phyloP scores from a whole-genome alignment of 2,113 vertebrate genomes.

The Mus musculus region DNA sequence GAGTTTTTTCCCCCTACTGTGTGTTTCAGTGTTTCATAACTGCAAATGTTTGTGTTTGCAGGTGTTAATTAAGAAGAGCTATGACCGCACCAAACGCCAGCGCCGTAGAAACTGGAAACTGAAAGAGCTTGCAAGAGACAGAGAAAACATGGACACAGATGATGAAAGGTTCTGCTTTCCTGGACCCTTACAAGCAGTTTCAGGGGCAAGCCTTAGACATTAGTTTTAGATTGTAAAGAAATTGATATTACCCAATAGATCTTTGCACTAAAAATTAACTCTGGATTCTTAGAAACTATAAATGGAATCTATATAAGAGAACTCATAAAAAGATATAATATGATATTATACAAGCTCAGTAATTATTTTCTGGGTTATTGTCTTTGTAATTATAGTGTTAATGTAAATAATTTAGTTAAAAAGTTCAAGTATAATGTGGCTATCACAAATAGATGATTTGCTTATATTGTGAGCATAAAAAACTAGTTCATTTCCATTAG shows the following conservation, averaged over 20 bases:
- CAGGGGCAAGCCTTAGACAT: constrained; percentile 5
- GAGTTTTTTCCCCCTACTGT: background rate
- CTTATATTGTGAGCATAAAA: background rate
- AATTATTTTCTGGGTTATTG: constrained; percentile 7
- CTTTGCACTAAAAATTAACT: background rate
- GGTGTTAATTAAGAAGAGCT: constrained; percentile 98
- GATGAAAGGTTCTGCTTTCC: constrained; percentile 91
- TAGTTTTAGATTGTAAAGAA: background rate
- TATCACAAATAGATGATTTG: constrained; percentile 37
- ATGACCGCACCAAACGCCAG: constrained; percentile 92
- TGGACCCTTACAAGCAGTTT: background rate
- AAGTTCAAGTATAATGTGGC: constrained; percentile 7
- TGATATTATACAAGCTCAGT: background rate
- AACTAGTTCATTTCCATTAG: background rate
- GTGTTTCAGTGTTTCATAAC: background rate
- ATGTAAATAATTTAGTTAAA: constrained; percentile 11
- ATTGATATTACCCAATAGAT: background rate
- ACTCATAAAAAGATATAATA: background rate
- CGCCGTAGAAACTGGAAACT: constrained; percentile 97
- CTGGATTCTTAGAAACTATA: constrained; percentile 31
- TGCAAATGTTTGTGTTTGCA: constrained; percentile 69
- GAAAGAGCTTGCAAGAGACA: constrained; percentile 92
- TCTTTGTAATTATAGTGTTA: background rate
- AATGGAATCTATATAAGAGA: background rate
- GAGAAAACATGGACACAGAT: constrained; percentile 91